phyloP scores from a whole-genome alignment of 2,797 vertebrate species.

The Mergus octosetaceus region DNA sequence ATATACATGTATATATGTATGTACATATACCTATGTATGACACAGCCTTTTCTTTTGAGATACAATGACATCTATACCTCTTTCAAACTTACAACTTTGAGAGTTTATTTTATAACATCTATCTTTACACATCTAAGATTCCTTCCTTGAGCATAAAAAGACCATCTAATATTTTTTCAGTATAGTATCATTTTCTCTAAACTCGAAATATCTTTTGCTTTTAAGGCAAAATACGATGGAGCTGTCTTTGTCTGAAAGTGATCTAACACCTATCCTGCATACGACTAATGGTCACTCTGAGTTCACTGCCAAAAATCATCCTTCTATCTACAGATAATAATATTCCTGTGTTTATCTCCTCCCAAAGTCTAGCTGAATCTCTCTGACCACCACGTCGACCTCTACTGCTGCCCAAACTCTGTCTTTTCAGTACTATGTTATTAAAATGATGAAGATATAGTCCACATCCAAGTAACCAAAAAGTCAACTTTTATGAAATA shows the following conservation, averaged over 20 bases:
- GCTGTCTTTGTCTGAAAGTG: background rate
- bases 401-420: background rate
- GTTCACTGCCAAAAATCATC: background rate
- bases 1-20: background rate
- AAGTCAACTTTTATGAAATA: background rate
- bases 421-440: background rate
- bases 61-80: background rate
- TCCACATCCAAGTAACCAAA: background rate
- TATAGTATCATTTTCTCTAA: background rate
- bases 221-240: background rate
- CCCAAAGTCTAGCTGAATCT: background rate
- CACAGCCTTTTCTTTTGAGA: background rate
- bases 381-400: background rate
- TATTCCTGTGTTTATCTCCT: background rate
- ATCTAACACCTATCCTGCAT: background rate
- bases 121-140: background rate
- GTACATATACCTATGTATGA: accelerated
- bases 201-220: background rate
- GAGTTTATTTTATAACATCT: background rate
- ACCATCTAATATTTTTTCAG: background rate
- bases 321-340: background rate
- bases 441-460: background rate
- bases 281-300: background rate
- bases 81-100: background rate
- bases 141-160: background rate